These are phyloP conservation scores for Sciurus carolinensis DNA, from an alignment of 2,797 vertebrate genomes.

Conservation along the genomic window DNA sequence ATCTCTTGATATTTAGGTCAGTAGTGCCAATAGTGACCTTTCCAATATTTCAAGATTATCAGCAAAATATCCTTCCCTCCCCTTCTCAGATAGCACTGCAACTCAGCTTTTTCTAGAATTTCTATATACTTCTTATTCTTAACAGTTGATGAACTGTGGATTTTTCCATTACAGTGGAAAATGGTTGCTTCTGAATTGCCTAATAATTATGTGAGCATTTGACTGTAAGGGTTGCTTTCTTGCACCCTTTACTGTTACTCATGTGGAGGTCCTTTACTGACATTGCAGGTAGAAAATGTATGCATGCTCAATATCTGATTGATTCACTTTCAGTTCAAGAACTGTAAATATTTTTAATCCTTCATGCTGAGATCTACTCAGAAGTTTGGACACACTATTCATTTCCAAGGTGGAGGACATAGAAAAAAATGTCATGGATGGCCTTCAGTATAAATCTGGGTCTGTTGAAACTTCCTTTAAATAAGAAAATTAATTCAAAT, in stretches of 20 bases:
- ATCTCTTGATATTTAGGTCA: neutral
- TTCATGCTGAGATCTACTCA: constrained; percentile 36
- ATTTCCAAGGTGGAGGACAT: constrained; percentile 59
- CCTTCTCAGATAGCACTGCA: neutral
- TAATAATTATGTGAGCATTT: constrained; percentile 56
- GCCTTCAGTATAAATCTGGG: constrained; percentile 29
- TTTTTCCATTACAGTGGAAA: constrained; percentile 71
- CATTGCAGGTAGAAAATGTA: constrained; percentile 63
- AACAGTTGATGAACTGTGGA: constrained; percentile 71
- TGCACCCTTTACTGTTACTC: constrained; percentile 14
- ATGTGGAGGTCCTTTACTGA: constrained; percentile 55
- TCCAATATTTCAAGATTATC: neutral
- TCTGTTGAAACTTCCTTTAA: constrained; percentile 28
- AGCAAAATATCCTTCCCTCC: constrained; percentile 7
- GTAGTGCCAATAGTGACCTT: neutral
- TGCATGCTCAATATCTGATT: constrained; percentile 60
- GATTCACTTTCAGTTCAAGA: constrained; percentile 73
- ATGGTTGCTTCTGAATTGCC: neutral
- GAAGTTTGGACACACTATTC: constrained; percentile 44
- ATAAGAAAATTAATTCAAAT: neutral
- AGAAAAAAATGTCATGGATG: neutral
- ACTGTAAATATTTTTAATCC: constrained; percentile 52
- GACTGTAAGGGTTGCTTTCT: constrained; percentile 29
- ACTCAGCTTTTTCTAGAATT: constrained; percentile 62
- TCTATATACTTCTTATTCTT: neutral